A percentile compares a stretch with the other conserved stretches of the same genome.
These are phyloP conservation scores for Tenthredo distinguenda DNA, from an alignment of 2,888 invertebrate genomes.

Conservation along the genomic window DNA sequence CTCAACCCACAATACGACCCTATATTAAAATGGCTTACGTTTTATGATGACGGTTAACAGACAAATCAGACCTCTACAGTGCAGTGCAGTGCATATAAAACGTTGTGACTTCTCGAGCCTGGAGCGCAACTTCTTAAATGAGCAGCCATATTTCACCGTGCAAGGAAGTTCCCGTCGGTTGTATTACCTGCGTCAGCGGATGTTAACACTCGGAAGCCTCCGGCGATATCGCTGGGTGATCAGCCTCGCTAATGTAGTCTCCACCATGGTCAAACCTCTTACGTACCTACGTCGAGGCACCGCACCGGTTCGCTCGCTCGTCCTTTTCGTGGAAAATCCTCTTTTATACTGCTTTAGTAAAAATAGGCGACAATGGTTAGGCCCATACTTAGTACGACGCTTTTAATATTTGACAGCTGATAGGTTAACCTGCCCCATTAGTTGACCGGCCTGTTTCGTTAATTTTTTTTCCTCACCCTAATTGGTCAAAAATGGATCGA, in stretches of 20 bases:
- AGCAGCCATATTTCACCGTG: slow-evolving; percentile 24
- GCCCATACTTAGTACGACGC: slow-evolving; percentile 34
- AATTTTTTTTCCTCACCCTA: slow-evolving; percentile 9
- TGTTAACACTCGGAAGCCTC: slow-evolving; percentile 57
- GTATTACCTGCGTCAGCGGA: slow-evolving; percentile 53
- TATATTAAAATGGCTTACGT: neutral
- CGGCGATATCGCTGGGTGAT: slow-evolving; percentile 55
- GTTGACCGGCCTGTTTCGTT: slow-evolving; percentile 13
- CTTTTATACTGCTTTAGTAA: slow-evolving; percentile 27
- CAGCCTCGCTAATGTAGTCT: slow-evolving; percentile 49
- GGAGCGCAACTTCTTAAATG: slow-evolving; percentile 18
- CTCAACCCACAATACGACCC: neutral
- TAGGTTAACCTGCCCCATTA: slow-evolving; percentile 42
- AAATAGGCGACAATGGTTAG: slow-evolving; percentile 46
- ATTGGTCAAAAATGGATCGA: slow-evolving; percentile 24
- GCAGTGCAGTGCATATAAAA: neutral
- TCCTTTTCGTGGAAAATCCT: slow-evolving; percentile 34
- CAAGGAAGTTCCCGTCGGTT: slow-evolving; percentile 52
- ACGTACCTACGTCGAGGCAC: neutral
- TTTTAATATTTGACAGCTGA: slow-evolving; percentile 53
- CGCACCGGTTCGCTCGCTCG: neutral
- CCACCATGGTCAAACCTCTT: slow-evolving; percentile 35
- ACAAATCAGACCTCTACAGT: slow-evolving; percentile 1
- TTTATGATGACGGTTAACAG: neutral
- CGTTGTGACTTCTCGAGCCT: slow-evolving; percentile 35